These are phyloP conservation scores for Spatulosminthurus flaviceps DNA, from an alignment of 2,888 invertebrate species.

Conservation along the genomic window DNA sequence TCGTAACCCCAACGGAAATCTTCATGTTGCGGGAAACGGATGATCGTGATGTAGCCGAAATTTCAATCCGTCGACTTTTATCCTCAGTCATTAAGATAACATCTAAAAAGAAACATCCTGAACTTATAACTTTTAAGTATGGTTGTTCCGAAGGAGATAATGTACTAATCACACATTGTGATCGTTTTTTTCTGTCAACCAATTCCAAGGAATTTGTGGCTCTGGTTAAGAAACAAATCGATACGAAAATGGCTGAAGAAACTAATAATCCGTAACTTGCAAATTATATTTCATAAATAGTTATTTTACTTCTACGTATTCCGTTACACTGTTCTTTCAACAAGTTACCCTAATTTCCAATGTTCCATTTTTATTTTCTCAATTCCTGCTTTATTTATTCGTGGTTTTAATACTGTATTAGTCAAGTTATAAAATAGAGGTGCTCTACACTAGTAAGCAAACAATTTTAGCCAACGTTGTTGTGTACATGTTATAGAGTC, in stretches of 20 bases:
- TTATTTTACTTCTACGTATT: background rate
- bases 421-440: background rate
- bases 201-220: conserved; percentile 61
- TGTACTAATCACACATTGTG: conserved; percentile 61
- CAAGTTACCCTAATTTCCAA: background rate
- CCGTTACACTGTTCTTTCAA: background rate
- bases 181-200: conserved; percentile 60
- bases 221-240: conserved; percentile 61
- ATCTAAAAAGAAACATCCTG: conserved; percentile 92
- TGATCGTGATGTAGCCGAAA: conserved; percentile 74
- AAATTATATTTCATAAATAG: background rate
- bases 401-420: background rate
- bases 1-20: conserved; percentile 86
- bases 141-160: conserved; percentile 68
- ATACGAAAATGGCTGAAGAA: conserved; percentile 43
- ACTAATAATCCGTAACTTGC: background rate
- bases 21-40: conserved; percentile 76
- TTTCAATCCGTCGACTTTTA: conserved; percentile 86
- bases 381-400: background rate
- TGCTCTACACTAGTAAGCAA: background rate
- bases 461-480: background rate
- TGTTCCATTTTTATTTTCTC: background rate
- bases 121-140: conserved; percentile 97
- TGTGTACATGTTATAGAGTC: too few relatives aligned
- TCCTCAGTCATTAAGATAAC: conserved; percentile 96